A percentile compares a stretch with the other conserved stretches of the same genome.
Conservation (phyloP, 2,797 vertebrate species). For the Manis crassicaudata region DNA sequence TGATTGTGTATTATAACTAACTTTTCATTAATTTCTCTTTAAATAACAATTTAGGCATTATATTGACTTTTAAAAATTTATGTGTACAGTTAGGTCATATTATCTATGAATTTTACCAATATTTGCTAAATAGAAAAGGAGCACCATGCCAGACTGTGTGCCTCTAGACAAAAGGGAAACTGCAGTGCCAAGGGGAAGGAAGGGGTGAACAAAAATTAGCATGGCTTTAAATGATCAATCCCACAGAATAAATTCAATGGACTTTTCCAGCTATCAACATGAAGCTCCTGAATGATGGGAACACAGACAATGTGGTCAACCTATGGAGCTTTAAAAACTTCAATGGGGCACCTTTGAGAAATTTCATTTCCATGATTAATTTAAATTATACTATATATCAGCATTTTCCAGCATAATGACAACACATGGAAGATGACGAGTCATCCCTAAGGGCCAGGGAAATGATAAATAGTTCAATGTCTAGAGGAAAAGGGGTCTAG, state of each 20-base stretch:
- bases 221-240: not conserved
- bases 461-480: not conserved
- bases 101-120: conserved; percentile 21
- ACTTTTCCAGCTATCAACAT: not conserved
- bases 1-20: not conserved
- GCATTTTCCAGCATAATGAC: conserved; percentile 19
- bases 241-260: not conserved
- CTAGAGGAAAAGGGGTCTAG: conserved; percentile 34
- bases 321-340: not conserved
- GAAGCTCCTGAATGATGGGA: not conserved
- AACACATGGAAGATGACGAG: not conserved
- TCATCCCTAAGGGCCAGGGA: not conserved
- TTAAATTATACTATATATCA: conserved; percentile 31
- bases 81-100: not conserved
- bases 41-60: not conserved
- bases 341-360: not conserved
- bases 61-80: not conserved
- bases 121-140: not conserved
- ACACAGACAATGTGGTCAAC: not conserved
- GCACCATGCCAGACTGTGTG: not conserved
- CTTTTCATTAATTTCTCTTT: conserved; percentile 24
- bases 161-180: not conserved
- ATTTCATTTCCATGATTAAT: conserved; percentile 40
- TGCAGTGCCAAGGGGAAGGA: not conserved
- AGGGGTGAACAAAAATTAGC: not conserved